A percentile compares a stretch with the other conserved stretches of the same genome.
These are phyloP conservation scores for Epizoanthus fatuus DNA, from an alignment of 92 coral and sea anemone genomes.

Conservation along the genomic window DNA sequence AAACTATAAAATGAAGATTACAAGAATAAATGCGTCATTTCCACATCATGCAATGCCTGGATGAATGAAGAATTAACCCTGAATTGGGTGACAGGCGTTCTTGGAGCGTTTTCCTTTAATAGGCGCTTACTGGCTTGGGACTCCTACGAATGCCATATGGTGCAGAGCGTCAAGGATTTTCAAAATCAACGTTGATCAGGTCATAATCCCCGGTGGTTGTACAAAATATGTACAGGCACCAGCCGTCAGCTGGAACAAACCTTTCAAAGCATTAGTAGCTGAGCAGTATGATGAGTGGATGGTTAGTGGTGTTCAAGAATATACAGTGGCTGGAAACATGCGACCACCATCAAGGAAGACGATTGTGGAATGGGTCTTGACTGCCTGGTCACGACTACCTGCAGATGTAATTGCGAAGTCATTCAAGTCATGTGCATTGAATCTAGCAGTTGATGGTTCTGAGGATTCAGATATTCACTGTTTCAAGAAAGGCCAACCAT, in stretches of 20 bases:
- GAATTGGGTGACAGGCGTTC: slow-evolving; percentile 50
- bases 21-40: slow-evolving; percentile 48
- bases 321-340: slow-evolving; percentile 71
- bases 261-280: slow-evolving; percentile 67
- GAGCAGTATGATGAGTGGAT: slow-evolving; percentile 79
- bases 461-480: slow-evolving; percentile 45
- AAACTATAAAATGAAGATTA: slow-evolving; percentile 52
- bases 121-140: slow-evolving; percentile 67
- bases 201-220: slow-evolving; percentile 71
- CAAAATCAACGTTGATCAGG: slow-evolving; percentile 61
- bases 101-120: slow-evolving; percentile 51
- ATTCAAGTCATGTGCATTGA: slow-evolving; percentile 1
- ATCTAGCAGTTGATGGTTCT: slow-evolving; percentile 1
- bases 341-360: not conserved
- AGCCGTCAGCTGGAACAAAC: slow-evolving; percentile 73
- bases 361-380: too few species aligned
- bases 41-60: slow-evolving; percentile 59
- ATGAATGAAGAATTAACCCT: slow-evolving; percentile 67
- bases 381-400: too few species aligned
- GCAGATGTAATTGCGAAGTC: too few species aligned
- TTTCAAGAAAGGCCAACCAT: slow-evolving; percentile 52
- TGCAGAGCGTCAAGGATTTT: slow-evolving; percentile 57
- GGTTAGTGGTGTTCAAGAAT: slow-evolving; percentile 68
- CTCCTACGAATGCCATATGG: slow-evolving; percentile 73
- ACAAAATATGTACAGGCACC: slow-evolving; percentile 69